A percentile compares a stretch with the other conserved stretches of the same genome.
Conservation (phyloP, 2,113 vertebrate genomes). For the Fregetta grallaria region DNA sequence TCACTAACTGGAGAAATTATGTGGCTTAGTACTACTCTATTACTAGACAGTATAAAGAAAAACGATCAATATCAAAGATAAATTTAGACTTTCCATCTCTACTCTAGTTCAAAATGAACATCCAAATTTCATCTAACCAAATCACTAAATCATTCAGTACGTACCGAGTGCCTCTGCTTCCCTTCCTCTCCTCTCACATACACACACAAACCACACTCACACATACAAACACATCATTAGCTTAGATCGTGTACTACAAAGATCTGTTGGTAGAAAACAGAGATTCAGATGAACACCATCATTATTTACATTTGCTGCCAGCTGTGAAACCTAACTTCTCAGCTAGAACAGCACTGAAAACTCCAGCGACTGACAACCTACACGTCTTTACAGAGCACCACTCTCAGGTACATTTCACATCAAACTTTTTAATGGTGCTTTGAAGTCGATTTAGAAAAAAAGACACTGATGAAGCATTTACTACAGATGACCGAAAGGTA, state of each 20-base stretch:
- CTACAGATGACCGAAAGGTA: not conserved
- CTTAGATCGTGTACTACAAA: not conserved
- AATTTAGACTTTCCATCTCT: not conserved
- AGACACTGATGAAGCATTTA: not conserved
- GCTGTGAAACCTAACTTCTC: not conserved
- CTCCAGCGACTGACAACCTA: not conserved
- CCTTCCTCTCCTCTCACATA: not conserved
- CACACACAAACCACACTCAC: not conserved
- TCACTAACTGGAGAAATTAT: not conserved
- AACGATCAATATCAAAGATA: not conserved
- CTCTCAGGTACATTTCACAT: not conserved
- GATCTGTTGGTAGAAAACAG: not conserved
- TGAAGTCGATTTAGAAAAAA: not conserved
- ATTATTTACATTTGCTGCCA: not conserved
- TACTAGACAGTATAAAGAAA: not conserved
- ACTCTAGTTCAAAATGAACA: not conserved
- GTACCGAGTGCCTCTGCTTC: not conserved
- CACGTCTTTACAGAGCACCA: not conserved
- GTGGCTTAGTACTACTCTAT: not conserved
- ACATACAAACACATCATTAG: not conserved
- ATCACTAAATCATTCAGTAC: not conserved
- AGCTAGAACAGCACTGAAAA: not conserved
- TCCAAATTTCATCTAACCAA: not conserved
- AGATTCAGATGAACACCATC: not conserved
- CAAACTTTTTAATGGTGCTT: not conserved